Evolutionary conservation across 2,888 invertebrate species (phyloP).

Genomic region (Clitarchus hookeri): DNA sequence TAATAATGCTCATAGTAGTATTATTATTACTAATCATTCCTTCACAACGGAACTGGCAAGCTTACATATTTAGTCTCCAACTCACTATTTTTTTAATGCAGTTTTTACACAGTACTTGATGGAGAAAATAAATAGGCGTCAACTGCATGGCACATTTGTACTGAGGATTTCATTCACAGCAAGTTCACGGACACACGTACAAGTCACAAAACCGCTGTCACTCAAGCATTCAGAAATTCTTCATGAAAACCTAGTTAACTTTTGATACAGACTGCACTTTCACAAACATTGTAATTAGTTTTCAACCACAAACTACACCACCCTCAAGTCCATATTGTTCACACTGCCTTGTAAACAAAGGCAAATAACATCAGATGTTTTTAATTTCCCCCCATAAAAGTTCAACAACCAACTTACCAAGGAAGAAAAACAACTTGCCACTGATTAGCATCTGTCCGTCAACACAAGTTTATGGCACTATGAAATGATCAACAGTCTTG

Average conservation of each 20-base stretch:
- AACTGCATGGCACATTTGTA: conserved; percentile 14
- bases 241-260: not conserved
- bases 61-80: not conserved
- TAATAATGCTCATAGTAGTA: too few species aligned
- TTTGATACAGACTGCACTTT: not conserved
- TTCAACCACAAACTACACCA: not conserved
- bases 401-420: conserved; percentile 4
- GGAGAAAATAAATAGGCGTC: not conserved
- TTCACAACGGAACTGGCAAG: not conserved
- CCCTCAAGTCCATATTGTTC: not conserved
- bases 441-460: not conserved
- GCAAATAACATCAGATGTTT: not conserved
- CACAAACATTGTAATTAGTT: not conserved
- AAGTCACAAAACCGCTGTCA: not conserved
- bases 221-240: not conserved
- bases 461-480: not conserved
- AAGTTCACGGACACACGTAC: not conserved
- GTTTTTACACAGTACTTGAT: not conserved
- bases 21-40: too few species aligned
- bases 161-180: conserved; percentile 14
- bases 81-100: not conserved
- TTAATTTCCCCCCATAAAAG: not conserved
- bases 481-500: not conserved
- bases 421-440: not conserved
- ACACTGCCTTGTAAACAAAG: not conserved